These are phyloP conservation scores for Leptothorax acervorum DNA, from an alignment of 2,888 invertebrate genomes.

Conservation along the genomic window DNA sequence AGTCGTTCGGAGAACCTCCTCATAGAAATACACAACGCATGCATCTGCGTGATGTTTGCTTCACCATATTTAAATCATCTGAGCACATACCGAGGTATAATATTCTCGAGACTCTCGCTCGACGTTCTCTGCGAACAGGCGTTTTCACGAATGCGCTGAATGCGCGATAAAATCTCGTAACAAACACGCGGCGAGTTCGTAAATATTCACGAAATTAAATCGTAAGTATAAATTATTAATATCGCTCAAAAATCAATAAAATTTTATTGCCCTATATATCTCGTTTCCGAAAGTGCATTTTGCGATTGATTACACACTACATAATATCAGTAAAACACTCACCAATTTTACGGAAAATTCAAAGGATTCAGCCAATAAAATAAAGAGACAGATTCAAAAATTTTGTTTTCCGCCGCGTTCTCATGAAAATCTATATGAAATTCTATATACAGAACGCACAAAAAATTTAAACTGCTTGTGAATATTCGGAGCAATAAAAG, in stretches of 20 bases:
- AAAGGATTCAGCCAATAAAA: not conserved
- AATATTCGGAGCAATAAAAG: not conserved
- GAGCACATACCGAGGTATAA: not conserved
- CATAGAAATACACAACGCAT: conserved; percentile 2
- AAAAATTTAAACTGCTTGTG: not conserved
- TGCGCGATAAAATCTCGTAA: conserved; percentile 24
- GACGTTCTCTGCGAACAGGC: not conserved
- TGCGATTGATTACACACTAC: not conserved
- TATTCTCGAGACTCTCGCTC: not conserved
- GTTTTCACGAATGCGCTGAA: conserved; percentile 17
- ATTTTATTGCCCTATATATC: not conserved
- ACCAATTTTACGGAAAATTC: not conserved
- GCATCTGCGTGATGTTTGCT: conserved; percentile 9
- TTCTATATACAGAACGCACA: not conserved
- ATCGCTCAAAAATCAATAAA: conserved; percentile 11
- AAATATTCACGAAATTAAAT: conserved; percentile 13
- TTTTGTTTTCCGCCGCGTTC: not conserved
- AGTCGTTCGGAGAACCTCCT: not conserved
- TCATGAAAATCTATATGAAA: not conserved
- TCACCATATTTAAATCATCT: conserved; percentile 41
- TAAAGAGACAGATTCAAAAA: not conserved
- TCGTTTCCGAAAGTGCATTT: not conserved
- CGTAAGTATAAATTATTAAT: not conserved
- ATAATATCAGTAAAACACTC: not conserved
- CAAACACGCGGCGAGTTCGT: not conserved